Percentiles rank a stretch among this genome's conserved stretches.
Evolutionary conservation across 2,888 invertebrate genomes (phyloP).

Genomic region (Anorthoa munda): DNA sequence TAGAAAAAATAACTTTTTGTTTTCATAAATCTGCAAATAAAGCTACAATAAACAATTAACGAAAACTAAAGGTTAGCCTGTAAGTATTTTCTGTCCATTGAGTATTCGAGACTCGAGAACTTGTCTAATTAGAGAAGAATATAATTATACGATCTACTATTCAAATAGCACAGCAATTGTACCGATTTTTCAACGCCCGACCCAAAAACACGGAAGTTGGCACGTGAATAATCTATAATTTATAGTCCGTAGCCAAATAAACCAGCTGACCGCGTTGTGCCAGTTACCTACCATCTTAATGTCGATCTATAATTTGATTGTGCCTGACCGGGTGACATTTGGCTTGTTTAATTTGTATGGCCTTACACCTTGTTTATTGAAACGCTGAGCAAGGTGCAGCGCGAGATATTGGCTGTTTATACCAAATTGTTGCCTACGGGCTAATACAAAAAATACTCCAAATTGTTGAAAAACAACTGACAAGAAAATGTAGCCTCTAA

Average conservation of each 20-base stretch:
- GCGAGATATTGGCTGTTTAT: conserved; percentile 11
- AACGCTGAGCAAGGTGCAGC: conserved; percentile 22
- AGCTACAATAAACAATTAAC: no score
- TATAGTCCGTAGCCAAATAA: conserved; percentile 50
- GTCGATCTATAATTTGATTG: conserved; percentile 64
- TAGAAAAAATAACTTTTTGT: not conserved
- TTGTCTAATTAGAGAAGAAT: not conserved
- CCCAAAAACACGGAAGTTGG: conserved; percentile 64
- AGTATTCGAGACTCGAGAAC: not conserved
- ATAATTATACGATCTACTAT: not conserved
- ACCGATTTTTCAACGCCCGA: conserved; percentile 39
- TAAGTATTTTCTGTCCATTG: not conserved
- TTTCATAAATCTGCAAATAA: not conserved
- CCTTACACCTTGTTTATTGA: conserved; percentile 30
- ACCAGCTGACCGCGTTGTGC: conserved; percentile 49
- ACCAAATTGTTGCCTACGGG: not conserved
- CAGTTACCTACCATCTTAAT: conserved; percentile 56
- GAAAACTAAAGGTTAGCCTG: not conserved
- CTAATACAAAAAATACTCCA: no score
- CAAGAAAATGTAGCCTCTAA: no score
- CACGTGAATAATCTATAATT: conserved; percentile 43
- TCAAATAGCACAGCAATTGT: conserved; percentile 2
- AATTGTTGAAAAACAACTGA: no score
- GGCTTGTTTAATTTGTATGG: conserved; percentile 37
- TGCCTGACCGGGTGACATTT: conserved; percentile 64